Evolutionary conservation across 1,140 invertebrate genomes (phyloP).

Genomic region (Chironomus tepperi): DNA sequence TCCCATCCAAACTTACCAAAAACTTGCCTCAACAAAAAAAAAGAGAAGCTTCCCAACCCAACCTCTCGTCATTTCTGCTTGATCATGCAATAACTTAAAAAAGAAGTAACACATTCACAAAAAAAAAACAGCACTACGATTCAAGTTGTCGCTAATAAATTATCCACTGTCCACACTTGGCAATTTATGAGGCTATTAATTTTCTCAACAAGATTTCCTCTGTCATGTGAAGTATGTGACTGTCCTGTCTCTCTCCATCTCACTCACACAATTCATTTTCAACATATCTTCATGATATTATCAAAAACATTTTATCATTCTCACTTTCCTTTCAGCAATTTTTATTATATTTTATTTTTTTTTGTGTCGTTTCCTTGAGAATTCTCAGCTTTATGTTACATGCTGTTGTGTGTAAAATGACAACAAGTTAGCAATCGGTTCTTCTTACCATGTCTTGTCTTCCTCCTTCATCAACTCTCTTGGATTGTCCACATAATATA

Average conservation of each 20-base stretch:
- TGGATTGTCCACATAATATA: not conserved
- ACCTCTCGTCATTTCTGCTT: no score
- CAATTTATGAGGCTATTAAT: conserved; percentile 22
- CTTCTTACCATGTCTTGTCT: not conserved
- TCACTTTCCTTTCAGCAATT: no score
- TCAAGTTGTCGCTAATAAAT: conserved; percentile 18
- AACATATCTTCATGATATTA: no score
- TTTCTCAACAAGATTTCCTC: conserved; percentile 18
- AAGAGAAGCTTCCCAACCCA: no score
- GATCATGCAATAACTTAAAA: no score
- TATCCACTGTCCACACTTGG: conserved; percentile 19
- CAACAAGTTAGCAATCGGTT: conserved; percentile 1
- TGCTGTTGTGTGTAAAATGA: not conserved
- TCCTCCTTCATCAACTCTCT: not conserved
- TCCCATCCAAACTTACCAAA: no score
- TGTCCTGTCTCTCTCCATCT: not conserved
- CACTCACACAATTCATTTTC: no score
- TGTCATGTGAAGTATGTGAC: not conserved
- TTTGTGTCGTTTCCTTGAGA: not conserved
- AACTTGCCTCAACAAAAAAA: no score
- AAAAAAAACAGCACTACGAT: not conserved
- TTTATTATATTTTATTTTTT: not conserved
- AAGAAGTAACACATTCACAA: no score
- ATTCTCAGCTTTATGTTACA: not conserved
- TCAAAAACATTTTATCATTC: no score